Percentiles rank a stretch among this genome's conserved stretches.
phyloP scores from a whole-genome alignment of 2,888 invertebrate genomes.

The Protophormia terraenovae region DNA sequence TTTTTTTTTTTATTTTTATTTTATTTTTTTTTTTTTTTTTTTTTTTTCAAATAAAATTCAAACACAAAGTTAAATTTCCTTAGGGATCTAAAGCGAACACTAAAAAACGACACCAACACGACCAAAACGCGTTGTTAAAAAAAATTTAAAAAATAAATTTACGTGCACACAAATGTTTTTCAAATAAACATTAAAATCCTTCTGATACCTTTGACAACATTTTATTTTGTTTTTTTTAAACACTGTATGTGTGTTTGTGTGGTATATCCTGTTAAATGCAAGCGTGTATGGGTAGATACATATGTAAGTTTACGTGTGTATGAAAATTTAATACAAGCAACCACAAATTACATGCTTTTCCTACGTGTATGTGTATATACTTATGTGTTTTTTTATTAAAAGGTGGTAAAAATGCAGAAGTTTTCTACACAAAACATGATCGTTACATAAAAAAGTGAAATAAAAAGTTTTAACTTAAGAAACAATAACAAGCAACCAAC shows the following conservation, averaged over 20 bases:
- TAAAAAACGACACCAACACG: not conserved
- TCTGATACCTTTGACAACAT: slow-evolving; percentile 43
- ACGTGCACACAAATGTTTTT: slow-evolving; percentile 41
- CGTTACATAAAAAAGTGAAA: slow-evolving; percentile 16
- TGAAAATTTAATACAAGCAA: slow-evolving; percentile 32
- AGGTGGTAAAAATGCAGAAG: slow-evolving; percentile 11
- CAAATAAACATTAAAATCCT: slow-evolving; percentile 61
- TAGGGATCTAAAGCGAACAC: slow-evolving; percentile 28
- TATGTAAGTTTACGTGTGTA: not conserved
- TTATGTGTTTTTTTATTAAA: slow-evolving; percentile 14
- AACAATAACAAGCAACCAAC: slow-evolving; percentile 47
- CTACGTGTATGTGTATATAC: not conserved
- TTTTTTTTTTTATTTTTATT: not conserved
- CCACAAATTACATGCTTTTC: slow-evolving; percentile 51
- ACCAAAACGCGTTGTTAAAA: slow-evolving; percentile 8
- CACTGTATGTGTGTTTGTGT: not conserved
- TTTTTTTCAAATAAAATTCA: slow-evolving; percentile 43
- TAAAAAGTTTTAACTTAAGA: slow-evolving; percentile 45
- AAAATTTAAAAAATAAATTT: not conserved
- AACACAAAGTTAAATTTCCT: slow-evolving; percentile 61
- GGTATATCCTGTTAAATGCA: not conserved
- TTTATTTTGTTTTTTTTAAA: not conserved
- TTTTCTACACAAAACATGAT: slow-evolving; percentile 31
- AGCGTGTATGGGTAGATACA: not conserved
- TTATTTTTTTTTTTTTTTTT: not conserved